Base-by-base conservation (phyloP, 1,140 invertebrate genomes). In the Bradysia coprophila region DNA sequence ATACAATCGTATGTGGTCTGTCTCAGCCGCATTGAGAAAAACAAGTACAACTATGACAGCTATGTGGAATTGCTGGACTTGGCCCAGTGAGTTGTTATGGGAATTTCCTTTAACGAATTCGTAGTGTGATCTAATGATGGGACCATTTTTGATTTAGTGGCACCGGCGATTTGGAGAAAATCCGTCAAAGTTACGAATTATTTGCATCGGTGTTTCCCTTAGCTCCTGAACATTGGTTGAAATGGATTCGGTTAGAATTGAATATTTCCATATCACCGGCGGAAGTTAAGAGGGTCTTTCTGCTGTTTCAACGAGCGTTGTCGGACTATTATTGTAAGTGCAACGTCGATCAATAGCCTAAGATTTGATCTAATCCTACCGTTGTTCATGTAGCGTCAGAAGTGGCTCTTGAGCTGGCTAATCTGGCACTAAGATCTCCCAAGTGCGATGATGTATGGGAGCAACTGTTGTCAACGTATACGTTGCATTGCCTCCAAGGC, bases 241-340 rank as follows among this genome's bases (percentile, higher is more conserved):
- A 43, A 33, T 49, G 45, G 31, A 21, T 51, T 4, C 38, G 31
- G 9, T 33, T 49, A 3, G 46, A 49, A 45, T 11, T 41, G 21
- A 44, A 19, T 21, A 15, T 51, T 2, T 46, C 48, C 2, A 20
- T 39, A 16, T 46, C 44, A 2, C 31, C 43, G 18, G 33, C 10
- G 11, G 49, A 51, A 44, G 16, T 47, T 11, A 21, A 43, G n/a
- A 37, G 45, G 15, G 34, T 49, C 6, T 31, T 43, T 8, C 20
- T 41, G 6, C 38, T 51, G 1, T 49, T 51, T 40, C 32, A 37
- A 8, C 43, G 40, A 21, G 45, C 49, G 2, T 42, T 51, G 4
- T 10, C 22, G 19, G 49, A 51, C 40, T 51, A 51, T 44, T 51
- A 46, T 33, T 45, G 46, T 46, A 40, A 42, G 48, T 22, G 3